Evolutionary conservation across 2,113 vertebrate species (phyloP).

Genomic region (Pan troglodytes): DNA sequence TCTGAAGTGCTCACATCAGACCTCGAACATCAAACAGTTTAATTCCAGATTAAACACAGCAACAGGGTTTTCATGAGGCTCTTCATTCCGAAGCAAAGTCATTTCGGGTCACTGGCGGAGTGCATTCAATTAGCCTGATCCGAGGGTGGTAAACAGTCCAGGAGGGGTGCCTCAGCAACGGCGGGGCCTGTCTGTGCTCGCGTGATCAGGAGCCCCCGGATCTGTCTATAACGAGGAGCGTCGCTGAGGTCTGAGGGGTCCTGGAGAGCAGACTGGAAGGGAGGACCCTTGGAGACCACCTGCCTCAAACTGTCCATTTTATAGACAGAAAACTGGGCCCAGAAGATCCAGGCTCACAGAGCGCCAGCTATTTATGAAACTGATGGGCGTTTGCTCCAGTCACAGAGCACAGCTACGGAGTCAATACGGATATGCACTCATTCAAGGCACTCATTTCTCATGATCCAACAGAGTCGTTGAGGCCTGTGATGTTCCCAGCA

Average conservation of each 20-base stretch:
- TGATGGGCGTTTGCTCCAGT: neutral
- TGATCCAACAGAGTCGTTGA: neutral
- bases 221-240: rapidly evolving
- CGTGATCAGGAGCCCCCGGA: neutral
- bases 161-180: rapidly evolving
- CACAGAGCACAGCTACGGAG: neutral
- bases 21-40: neutral
- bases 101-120: neutral
- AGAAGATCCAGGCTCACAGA: rapidly evolving
- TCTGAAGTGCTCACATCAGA: neutral
- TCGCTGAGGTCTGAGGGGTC: neutral
- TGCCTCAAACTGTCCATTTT: neutral
- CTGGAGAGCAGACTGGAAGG: neutral
- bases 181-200: neutral
- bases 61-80: neutral
- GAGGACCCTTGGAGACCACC: neutral
- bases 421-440: rapidly evolving
- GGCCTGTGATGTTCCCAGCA: rapidly evolving
- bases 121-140: neutral
- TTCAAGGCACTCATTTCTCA: rapidly evolving
- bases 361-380: rapidly evolving
- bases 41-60: constrained; percentile 23
- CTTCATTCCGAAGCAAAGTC: neutral
- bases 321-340: neutral
- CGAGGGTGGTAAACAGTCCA: rapidly evolving